Base-by-base conservation (phyloP, 1,140 invertebrate species). In the Steinernema feltiae region DNA sequence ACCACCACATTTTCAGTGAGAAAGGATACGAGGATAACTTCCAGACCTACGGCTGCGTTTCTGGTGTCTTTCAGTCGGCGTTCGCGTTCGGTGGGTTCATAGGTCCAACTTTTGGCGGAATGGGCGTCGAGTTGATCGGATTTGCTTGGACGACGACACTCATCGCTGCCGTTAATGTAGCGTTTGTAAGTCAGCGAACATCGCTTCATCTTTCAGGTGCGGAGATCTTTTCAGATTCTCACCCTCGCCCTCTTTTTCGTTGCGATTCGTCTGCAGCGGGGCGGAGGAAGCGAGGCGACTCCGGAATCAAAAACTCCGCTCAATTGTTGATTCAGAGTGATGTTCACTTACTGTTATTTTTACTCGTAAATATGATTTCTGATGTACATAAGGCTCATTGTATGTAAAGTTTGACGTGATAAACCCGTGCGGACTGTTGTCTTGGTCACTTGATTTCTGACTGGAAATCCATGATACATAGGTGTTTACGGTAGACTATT, bases 11-110 rank as follows among this genome's bases (percentile, higher is more conserved):
- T 78, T 82, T 70, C 74, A 82, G 81, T 73, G 63, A 75, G 29
- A 17, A 73, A 32, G 84, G 84, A 12, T 85, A 82, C 71, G 83
- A 86, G 29, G 85, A 85, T 41, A 80, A 77, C n/a, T 85, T 85
- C 70, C 80, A 85, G 32, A 85, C 84, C 2, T 85, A 85, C 73
- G 84, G 84, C 7, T 86, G 85, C 70, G 84, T 85, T 1, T 85
- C 83, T 1, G 84, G 84, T 21, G 78, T 85, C 18, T 85, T 85
- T 69, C 84, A 85, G 70, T 82, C 84, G 1, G 84, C 84, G 12
- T 85, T 85, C 72, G 83, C 83, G 0, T 85, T 84, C 69, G 82
- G 83, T 7, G 83, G 83, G 21, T 83, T 83, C 73, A 75, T 83
- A 17, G 82, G 82, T 15, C 84, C 84, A 31, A 85, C 84, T 2